A percentile compares a stretch with the other conserved stretches of the same genome.
Conservation (phyloP, 1,140 invertebrate species). For the Halyomorpha halys region DNA sequence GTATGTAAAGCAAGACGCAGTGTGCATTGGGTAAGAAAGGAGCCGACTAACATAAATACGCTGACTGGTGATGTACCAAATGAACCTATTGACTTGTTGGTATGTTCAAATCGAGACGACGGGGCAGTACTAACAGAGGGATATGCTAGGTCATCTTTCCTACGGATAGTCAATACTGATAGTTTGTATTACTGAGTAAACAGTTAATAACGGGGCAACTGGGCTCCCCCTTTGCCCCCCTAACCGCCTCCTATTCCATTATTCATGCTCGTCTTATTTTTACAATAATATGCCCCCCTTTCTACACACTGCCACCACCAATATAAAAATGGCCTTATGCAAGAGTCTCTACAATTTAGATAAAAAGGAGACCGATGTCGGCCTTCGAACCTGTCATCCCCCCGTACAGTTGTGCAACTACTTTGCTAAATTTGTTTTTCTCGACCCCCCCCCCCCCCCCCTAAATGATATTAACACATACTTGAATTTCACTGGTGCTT, state of each 20-base stretch:
- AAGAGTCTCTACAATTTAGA: conserved; percentile 2
- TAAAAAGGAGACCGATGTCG: background rate
- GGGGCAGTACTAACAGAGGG: background rate
- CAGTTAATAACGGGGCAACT: background rate
- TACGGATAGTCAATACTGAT: background rate
- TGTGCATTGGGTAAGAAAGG: too few species aligned
- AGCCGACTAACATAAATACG: too few species aligned
- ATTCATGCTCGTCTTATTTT: conserved; percentile 2
- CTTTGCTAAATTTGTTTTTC: conserved; percentile 5
- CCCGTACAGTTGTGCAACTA: background rate
- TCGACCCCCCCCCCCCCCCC: background rate
- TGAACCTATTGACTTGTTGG: background rate
- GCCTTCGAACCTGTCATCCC: too few species aligned
- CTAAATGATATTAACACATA: too few species aligned
- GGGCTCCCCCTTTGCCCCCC: background rate
- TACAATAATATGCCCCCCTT: background rate
- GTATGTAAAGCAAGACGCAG: too few species aligned
- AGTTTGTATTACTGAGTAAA: conserved; percentile 11
- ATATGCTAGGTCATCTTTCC: conserved; percentile 2
- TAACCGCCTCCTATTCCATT: background rate
- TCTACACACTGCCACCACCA: background rate
- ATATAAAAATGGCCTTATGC: too few species aligned
- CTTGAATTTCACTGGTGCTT: too few species aligned
- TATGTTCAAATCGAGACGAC: background rate
- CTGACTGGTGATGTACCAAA: background rate